These are phyloP conservation scores for Parambassis ranga DNA, from an alignment of 2,797 vertebrate species.

Conservation along the genomic window DNA sequence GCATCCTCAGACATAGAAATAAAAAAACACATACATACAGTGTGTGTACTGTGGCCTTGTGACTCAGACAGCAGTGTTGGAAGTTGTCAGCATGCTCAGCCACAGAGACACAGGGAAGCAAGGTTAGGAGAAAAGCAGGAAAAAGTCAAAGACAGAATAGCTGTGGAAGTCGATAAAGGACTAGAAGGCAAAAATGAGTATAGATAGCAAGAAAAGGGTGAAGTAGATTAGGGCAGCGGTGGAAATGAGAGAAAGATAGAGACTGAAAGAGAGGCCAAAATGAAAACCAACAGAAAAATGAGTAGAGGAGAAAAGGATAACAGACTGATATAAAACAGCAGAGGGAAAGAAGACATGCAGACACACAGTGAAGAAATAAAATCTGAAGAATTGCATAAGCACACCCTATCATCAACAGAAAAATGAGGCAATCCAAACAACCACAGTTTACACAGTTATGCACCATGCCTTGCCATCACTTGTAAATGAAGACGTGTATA, in stretches of 20 bases:
- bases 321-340: neutral
- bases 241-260: neutral
- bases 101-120: neutral
- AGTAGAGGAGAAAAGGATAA: neutral
- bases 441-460: no score
- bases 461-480: no score
- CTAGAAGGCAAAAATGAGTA: neutral
- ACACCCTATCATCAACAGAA: no score
- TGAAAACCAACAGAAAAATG: neutral
- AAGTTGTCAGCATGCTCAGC: conserved; percentile 9
- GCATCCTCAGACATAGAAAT: neutral
- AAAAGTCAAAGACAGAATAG: conserved; percentile 20
- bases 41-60: neutral
- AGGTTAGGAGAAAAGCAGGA: conserved; percentile 14
- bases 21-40: neutral
- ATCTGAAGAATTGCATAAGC: no score
- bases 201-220: neutral
- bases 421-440: no score
- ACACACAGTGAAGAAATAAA: no score
- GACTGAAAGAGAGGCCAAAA: neutral
- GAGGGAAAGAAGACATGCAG: no score
- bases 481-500: no score
- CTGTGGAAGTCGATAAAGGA: neutral
- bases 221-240: neutral
- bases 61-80: neutral